phyloP scores from a whole-genome alignment of 2,113 vertebrate genomes.

The Neodontobutis hainanensis region DNA sequence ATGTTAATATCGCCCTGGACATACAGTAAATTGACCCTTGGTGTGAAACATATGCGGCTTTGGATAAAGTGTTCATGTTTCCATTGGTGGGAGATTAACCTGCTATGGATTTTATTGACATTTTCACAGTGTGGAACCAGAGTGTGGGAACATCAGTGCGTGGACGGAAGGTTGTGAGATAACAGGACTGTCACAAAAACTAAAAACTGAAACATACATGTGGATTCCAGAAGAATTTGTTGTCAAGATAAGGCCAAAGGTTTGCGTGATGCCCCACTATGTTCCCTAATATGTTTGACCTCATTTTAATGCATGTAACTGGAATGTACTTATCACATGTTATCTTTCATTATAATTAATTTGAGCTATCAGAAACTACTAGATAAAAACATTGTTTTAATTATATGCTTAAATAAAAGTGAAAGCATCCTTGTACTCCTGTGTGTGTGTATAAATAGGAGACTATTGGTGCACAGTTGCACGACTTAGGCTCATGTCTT shows the following conservation, averaged over 20 bases:
- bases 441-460: slow-evolving; percentile 47
- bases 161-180: slow-evolving; percentile 15
- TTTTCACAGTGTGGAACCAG: slow-evolving; percentile 49
- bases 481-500: slow-evolving; percentile 59
- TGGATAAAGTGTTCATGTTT: slow-evolving; percentile 78
- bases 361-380: not conserved
- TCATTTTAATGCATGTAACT: too few relatives aligned
- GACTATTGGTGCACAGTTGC: slow-evolving; percentile 26
- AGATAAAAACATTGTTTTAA: not conserved
- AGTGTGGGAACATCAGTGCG: slow-evolving; percentile 49
- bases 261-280: too few relatives aligned
- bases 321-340: too few relatives aligned
- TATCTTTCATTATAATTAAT: too few relatives aligned
- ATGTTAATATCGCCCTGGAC: slow-evolving; percentile 78
- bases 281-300: too few relatives aligned
- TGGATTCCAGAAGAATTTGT: too few relatives aligned
- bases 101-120: slow-evolving; percentile 75
- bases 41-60: slow-evolving; percentile 74
- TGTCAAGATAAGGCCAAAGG: too few relatives aligned
- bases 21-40: slow-evolving; percentile 75
- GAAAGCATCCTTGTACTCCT: slow-evolving; percentile 26
- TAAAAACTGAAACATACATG: not conserved
- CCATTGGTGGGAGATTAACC: slow-evolving; percentile 74
- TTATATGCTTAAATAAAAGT: not conserved
- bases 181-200: slow-evolving; percentile 2